Evolutionary conservation across 2,888 invertebrate species (phyloP).

Genomic region (Pammene fasciana): DNA sequence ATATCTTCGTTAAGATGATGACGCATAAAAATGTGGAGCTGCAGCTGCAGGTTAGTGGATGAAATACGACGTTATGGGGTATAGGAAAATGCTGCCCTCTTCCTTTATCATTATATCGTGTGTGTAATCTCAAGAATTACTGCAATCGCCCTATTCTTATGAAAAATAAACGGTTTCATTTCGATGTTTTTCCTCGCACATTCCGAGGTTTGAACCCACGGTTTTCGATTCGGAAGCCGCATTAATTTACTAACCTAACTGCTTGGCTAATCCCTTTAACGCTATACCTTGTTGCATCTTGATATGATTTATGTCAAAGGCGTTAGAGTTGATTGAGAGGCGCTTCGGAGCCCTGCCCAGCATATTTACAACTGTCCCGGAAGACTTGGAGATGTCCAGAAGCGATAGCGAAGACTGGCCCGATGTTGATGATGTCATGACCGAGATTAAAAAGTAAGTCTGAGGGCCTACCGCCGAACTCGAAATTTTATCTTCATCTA

Average conservation of each 20-base stretch:
- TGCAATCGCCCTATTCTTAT: no score
- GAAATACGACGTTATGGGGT: not conserved
- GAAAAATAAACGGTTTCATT: no score
- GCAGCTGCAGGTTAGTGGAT: slow-evolving; percentile 84
- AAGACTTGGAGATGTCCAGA: slow-evolving; percentile 63
- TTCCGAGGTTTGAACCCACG: no score
- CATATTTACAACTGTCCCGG: slow-evolving; percentile 81
- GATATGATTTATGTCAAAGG: slow-evolving; percentile 71
- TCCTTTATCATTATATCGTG: no score
- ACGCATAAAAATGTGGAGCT: slow-evolving; percentile 95
- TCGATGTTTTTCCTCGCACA: no score
- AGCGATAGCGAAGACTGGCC: slow-evolving; percentile 72
- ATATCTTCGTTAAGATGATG: slow-evolving; percentile 96
- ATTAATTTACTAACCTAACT: no score
- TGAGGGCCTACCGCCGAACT: not conserved
- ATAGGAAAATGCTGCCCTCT: no score
- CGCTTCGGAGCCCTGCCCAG: slow-evolving; percentile 87
- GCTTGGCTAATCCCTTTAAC: no score
- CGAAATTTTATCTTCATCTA: no score
- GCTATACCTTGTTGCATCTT: not conserved
- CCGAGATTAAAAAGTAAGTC: slow-evolving; percentile 83
- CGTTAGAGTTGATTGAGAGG: slow-evolving; percentile 91
- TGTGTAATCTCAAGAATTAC: no score
- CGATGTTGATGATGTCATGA: slow-evolving; percentile 83
- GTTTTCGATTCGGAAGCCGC: no score